These are phyloP conservation scores for Pseudolaguvia tuberculata DNA, from an alignment of 2,113 vertebrate species.

Conservation along the genomic window DNA sequence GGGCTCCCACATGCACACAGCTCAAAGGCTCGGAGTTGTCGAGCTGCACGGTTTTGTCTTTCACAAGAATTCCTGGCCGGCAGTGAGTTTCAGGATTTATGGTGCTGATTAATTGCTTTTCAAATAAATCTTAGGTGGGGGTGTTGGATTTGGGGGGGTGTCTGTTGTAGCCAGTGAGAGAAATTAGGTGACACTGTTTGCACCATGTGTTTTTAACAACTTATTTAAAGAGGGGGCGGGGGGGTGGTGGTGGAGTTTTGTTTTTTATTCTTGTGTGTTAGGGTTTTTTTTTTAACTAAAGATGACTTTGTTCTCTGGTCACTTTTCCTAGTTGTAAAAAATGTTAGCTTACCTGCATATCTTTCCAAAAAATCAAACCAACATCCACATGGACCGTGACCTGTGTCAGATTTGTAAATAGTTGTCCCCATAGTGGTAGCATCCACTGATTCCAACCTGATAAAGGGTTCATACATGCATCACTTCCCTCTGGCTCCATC, in stretches of 20 bases:
- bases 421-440: slow-evolving; percentile 17
- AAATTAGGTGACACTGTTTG: slow-evolving; percentile 25
- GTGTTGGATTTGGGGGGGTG: slow-evolving; percentile 6
- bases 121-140: slow-evolving; percentile 59
- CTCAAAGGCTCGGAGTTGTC: not conserved
- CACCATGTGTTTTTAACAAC: not conserved
- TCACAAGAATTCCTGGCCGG: slow-evolving; percentile 62
- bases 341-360: not conserved
- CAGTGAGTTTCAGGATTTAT: slow-evolving; percentile 56
- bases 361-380: slow-evolving; percentile 1
- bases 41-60: slow-evolving; percentile 55
- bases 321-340: not conserved
- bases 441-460: slow-evolving; percentile 24
- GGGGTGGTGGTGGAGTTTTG: too few relatives aligned
- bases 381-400: slow-evolving; percentile 12
- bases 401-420: slow-evolving; percentile 12
- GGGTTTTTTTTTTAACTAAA: not conserved
- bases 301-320: not conserved
- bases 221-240: not conserved
- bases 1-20: slow-evolving; percentile 17
- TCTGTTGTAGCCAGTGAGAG: slow-evolving; percentile 31
- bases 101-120: slow-evolving; percentile 66
- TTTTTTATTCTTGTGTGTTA: not conserved
- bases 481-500: not conserved
- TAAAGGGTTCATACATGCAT: slow-evolving; percentile 7